A percentile compares a stretch with the other conserved stretches of the same genome.
Conservation (phyloP, 2,888 invertebrate genomes). For the Leptodirus hochenwartii region DNA sequence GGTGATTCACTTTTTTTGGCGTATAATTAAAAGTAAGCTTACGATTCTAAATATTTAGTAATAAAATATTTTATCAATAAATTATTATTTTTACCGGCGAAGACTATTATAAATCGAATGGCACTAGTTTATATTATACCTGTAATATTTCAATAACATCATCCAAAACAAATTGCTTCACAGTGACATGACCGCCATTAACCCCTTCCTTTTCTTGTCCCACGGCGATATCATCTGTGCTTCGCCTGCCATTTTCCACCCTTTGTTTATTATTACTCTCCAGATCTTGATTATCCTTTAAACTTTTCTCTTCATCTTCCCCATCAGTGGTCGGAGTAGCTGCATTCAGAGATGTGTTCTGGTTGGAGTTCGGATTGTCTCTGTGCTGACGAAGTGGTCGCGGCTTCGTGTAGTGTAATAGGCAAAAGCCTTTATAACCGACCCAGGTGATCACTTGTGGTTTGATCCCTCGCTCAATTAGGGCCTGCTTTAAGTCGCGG, state of each 20-base stretch:
- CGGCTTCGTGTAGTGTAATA: constrained; percentile 55
- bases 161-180: constrained; percentile 26
- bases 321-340: too few species aligned
- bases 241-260: constrained; percentile 1
- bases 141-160: constrained; percentile 31
- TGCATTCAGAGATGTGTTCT: too few species aligned
- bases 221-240: neutral
- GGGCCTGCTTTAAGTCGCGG: constrained; percentile 54
- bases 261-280: neutral
- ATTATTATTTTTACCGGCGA: too few species aligned
- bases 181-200: too few species aligned
- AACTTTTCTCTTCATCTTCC: constrained; percentile 1
- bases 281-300: neutral
- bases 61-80: too few species aligned
- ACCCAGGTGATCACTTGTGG: constrained; percentile 59
- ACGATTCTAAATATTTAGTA: too few species aligned
- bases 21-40: too few species aligned
- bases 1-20: too few species aligned
- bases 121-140: too few species aligned
- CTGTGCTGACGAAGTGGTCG: constrained; percentile 17
- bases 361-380: neutral
- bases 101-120: too few species aligned
- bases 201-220: too few species aligned
- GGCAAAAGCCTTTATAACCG: constrained; percentile 27
- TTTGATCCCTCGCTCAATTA: constrained; percentile 54